phyloP scores from a whole-genome alignment of 2,113 vertebrate species.

The Neopipo cinnamomea region DNA sequence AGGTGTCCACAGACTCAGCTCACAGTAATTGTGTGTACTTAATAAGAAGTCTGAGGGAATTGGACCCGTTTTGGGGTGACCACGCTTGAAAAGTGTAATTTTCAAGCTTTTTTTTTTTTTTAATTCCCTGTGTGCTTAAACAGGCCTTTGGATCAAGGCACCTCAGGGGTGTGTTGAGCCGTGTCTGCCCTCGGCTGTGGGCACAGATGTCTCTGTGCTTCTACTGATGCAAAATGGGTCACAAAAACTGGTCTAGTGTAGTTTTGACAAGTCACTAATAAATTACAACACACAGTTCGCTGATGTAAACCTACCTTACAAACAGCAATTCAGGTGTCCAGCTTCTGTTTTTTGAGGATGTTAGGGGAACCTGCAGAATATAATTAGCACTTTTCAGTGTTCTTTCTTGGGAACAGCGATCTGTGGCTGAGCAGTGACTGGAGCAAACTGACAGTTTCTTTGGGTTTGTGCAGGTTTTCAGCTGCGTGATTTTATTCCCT shows the following conservation, averaged over 20 bases:
- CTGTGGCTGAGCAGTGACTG: not conserved
- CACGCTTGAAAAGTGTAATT: not conserved
- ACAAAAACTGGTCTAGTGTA: not conserved
- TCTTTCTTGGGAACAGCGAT: not conserved
- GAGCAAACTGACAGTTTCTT: conserved; percentile 38
- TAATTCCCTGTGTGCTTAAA: not conserved
- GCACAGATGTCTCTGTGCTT: not conserved
- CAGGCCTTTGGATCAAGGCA: not conserved
- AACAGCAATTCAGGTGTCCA: not conserved
- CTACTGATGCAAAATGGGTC: not conserved
- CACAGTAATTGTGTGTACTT: not conserved
- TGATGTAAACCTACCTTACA: not conserved
- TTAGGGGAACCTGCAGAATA: not conserved
- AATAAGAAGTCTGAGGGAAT: not conserved
- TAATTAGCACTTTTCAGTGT: not conserved
- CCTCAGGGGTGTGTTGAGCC: fast-evolving
- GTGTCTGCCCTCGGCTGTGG: not conserved
- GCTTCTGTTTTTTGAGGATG: not conserved
- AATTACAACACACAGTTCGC: not conserved
- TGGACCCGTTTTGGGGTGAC: not conserved
- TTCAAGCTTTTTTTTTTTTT: not conserved
- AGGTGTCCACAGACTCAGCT: not conserved
- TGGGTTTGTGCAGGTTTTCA: conserved; percentile 34
- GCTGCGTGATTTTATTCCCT: not conserved
- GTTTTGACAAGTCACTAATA: not conserved